Percentiles rank a stretch among this genome's conserved stretches.
Evolutionary conservation across 2,888 invertebrate genomes (phyloP).

Genomic region (Thera obeliscata): DNA sequence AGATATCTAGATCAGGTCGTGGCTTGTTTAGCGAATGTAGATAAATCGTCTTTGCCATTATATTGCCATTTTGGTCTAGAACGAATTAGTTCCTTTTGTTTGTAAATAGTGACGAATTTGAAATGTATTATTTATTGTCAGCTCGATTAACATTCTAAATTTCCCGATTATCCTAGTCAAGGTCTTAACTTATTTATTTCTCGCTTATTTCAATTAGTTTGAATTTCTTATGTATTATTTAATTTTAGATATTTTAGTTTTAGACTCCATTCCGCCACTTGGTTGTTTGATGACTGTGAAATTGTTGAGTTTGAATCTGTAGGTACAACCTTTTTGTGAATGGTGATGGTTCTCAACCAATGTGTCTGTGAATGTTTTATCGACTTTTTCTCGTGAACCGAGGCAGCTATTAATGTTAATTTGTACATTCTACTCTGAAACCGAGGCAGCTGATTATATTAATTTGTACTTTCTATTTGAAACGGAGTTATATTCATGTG

Average conservation of each 20-base stretch:
- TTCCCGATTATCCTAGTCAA: constrained; percentile 82
- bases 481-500: constrained; percentile 15
- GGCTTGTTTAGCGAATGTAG: constrained; percentile 65
- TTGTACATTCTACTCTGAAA: neutral
- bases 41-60: constrained; percentile 79
- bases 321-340: constrained; percentile 35
- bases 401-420: constrained; percentile 52
- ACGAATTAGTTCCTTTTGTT: constrained; percentile 80
- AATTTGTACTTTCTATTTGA: constrained; percentile 18
- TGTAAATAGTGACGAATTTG: constrained; percentile 82
- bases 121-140: constrained; percentile 76
- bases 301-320: constrained; percentile 63
- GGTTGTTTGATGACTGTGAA: constrained; percentile 54
- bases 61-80: constrained; percentile 83
- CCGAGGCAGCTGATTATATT: constrained; percentile 46
- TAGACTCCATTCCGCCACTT: constrained; percentile 72
- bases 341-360: constrained; percentile 40
- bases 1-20: constrained; percentile 59
- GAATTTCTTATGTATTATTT: constrained; percentile 66
- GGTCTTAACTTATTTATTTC: constrained; percentile 78
- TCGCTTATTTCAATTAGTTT: constrained; percentile 67
- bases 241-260: constrained; percentile 65
- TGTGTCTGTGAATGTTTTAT: constrained; percentile 42
- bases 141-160: constrained; percentile 71
- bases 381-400: constrained; percentile 49